These are phyloP conservation scores for Cyphomyrmex costatus DNA, from an alignment of 1,140 invertebrate genomes.

Conservation along the genomic window DNA sequence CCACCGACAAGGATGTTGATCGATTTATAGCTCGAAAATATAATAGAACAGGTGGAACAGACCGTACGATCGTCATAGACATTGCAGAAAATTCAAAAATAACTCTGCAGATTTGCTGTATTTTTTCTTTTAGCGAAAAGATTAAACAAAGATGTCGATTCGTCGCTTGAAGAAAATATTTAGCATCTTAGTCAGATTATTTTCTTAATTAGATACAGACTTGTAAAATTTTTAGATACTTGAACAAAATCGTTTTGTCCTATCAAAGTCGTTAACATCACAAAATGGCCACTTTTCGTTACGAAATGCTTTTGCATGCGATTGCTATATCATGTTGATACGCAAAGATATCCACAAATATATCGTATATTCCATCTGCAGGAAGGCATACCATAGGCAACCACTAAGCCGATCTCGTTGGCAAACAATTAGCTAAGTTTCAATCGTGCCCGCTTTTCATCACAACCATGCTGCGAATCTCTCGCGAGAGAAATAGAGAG, in stretches of 20 bases:
- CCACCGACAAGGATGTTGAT: conserved; percentile 16
- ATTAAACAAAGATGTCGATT: background rate
- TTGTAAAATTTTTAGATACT: no score
- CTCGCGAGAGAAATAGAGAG: background rate
- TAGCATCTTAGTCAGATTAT: background rate
- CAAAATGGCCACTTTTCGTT: background rate
- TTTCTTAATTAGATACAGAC: background rate
- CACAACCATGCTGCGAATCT: conserved; percentile 22
- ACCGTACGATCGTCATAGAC: background rate
- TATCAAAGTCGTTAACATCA: background rate
- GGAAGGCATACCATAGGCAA: conserved; percentile 55
- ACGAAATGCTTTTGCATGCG: background rate
- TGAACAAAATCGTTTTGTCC: no score
- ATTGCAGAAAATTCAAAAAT: conserved; percentile 10
- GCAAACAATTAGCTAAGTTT: conserved; percentile 82
- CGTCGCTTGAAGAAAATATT: background rate
- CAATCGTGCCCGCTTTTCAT: conserved; percentile 78
- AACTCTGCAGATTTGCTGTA: background rate
- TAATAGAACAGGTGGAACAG: conserved; percentile 11
- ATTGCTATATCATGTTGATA: conserved; percentile 1
- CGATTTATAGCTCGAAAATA: conserved; percentile 55
- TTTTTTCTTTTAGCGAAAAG: background rate
- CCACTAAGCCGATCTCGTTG: conserved; percentile 67
- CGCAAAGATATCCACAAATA: background rate
- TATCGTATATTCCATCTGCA: background rate